These are phyloP conservation scores for Moxostoma hubbsi DNA, from an alignment of 2,797 vertebrate species.

Conservation along the genomic window DNA sequence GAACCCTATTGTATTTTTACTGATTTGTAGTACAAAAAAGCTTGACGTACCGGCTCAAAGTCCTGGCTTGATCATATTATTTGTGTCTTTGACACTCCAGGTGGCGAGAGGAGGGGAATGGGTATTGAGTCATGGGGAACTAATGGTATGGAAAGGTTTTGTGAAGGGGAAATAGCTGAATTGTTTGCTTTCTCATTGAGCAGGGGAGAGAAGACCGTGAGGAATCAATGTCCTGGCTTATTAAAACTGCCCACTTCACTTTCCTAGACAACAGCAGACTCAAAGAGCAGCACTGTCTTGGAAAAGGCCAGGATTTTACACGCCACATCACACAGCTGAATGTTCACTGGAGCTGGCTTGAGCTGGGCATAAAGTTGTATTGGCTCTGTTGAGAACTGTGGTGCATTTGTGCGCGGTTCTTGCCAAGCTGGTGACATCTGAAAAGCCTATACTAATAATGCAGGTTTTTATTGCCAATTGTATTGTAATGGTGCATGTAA, in stretches of 20 bases:
- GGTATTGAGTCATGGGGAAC: slow-evolving; percentile 10
- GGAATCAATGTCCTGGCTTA: slow-evolving; percentile 41
- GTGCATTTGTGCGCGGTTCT: background rate
- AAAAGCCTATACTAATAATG: background rate
- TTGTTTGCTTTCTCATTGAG: slow-evolving; percentile 44
- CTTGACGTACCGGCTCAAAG: background rate
- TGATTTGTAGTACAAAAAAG: too few species aligned
- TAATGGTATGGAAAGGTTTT: slow-evolving; percentile 48
- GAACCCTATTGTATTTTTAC: too few species aligned
- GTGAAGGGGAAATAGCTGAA: slow-evolving; percentile 12
- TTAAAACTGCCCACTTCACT: slow-evolving; percentile 53
- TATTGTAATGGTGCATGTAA: background rate
- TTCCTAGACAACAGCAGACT: slow-evolving; percentile 30
- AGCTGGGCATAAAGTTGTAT: slow-evolving; percentile 9
- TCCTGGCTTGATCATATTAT: slow-evolving; percentile 34
- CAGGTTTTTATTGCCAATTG: background rate
- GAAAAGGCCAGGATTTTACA: slow-evolving; percentile 41
- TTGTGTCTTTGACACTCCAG: slow-evolving; percentile 13
- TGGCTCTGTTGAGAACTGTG: slow-evolving; percentile 9
- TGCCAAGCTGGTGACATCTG: background rate
- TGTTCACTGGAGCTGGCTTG: slow-evolving; percentile 7
- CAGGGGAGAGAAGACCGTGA: slow-evolving; percentile 21
- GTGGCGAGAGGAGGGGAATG: slow-evolving; percentile 17
- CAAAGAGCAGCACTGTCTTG: slow-evolving; percentile 6
- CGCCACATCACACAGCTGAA: slow-evolving; percentile 21